Evolutionary conservation across 1,140 invertebrate species (phyloP).

Genomic region (Eumeta japonica): DNA sequence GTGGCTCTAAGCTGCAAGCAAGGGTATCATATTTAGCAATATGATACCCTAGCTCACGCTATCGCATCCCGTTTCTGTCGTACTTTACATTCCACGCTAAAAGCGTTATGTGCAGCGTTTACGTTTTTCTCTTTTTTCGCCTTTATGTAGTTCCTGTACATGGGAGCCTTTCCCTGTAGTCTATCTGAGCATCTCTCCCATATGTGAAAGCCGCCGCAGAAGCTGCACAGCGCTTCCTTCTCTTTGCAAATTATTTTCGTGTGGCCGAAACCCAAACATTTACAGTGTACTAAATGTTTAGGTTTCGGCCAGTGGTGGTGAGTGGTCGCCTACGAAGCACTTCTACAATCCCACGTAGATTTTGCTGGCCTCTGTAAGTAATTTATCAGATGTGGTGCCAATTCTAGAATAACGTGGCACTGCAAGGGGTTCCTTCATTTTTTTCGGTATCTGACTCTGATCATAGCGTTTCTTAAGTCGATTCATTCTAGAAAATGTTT

Average conservation of each 20-base stretch:
- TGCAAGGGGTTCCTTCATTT: conserved; percentile 13
- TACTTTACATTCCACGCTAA: conserved; percentile 9
- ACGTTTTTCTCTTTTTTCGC: background rate
- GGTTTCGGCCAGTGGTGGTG: too few relatives aligned
- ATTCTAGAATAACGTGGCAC: conserved; percentile 16
- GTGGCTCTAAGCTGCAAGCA: background rate
- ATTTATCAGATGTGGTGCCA: conserved; percentile 11
- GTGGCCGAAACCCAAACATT: conserved; percentile 16
- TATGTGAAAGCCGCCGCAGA: conserved; percentile 9
- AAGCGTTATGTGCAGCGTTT: conserved; percentile 3
- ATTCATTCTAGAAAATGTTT: conserved; percentile 10
- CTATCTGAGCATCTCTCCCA: conserved; percentile 7
- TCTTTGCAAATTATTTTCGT: conserved; percentile 7
- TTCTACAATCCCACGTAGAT: conserved; percentile 14
- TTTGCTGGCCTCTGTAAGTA: conserved; percentile 5
- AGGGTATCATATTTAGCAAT: conserved; percentile 15
- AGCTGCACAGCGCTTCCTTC: conserved; percentile 6
- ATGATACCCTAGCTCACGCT: conserved; percentile 12
- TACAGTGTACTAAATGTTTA: conserved; percentile 19
- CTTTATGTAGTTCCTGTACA: conserved; percentile 9
- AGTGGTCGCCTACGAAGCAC: conserved; percentile 11
- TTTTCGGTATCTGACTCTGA: conserved; percentile 15
- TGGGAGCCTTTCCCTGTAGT: background rate
- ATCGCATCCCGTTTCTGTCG: conserved; percentile 15
- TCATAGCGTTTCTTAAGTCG: background rate